phyloP scores from a whole-genome alignment of 1,140 invertebrate species.

The Neocloeon triangulifer region DNA sequence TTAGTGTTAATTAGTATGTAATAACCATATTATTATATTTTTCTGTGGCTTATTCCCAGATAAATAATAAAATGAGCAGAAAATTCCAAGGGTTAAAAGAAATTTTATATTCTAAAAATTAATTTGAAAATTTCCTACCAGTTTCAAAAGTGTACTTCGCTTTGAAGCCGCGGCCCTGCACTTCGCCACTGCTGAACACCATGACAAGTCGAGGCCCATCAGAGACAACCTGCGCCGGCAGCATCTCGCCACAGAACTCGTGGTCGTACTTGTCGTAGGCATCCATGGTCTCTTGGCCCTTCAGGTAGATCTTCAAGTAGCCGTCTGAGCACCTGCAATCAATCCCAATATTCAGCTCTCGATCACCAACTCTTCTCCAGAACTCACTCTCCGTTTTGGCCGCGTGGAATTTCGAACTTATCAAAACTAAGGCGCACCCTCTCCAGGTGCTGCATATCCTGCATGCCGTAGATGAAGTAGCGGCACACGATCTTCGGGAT shows the following conservation, averaged over 20 bases:
- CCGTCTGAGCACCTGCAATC: constrained; percentile 54
- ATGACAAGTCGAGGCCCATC: constrained; percentile 82
- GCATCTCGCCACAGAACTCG: constrained; percentile 61
- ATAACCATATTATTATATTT: too few species aligned
- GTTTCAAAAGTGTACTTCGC: constrained; percentile 76
- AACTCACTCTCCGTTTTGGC: constrained; percentile 41
- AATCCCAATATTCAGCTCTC: constrained; percentile 1
- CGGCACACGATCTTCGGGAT: constrained; percentile 86
- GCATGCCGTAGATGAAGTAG: constrained; percentile 94
- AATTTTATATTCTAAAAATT: too few species aligned
- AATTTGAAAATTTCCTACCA: constrained; percentile 33
- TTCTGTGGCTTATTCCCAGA: too few species aligned
- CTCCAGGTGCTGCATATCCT: constrained; percentile 85
- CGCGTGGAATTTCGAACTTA: constrained; percentile 74
- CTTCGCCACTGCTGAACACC: constrained; percentile 76
- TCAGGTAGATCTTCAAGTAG: constrained; percentile 75
- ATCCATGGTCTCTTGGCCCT: constrained; percentile 79
- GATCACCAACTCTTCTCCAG: neutral
- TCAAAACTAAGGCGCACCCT: constrained; percentile 71
- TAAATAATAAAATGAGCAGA: too few species aligned
- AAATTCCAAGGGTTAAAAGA: too few species aligned
- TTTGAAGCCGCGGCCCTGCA: constrained; percentile 76
- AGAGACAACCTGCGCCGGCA: constrained; percentile 38
- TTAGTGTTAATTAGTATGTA: too few species aligned
- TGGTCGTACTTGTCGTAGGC: constrained; percentile 82